Conservation (phyloP, 2,888 invertebrate species). For the Cheilosia pagana region DNA sequence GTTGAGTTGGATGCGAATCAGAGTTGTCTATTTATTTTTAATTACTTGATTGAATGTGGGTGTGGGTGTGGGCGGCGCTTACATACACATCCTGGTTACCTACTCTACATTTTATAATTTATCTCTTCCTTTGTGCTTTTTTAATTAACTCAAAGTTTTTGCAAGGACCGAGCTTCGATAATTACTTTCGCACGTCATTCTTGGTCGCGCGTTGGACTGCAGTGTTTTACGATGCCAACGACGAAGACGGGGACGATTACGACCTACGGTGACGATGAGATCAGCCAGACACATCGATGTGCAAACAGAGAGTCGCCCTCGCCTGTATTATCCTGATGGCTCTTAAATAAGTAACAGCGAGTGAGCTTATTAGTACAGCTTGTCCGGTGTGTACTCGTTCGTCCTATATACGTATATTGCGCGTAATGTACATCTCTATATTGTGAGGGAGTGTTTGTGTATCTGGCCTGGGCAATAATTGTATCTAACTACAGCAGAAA, state of each 20-base stretch:
- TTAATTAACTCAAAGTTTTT: constrained; percentile 52
- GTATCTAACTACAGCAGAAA: not conserved
- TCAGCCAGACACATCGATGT: not conserved
- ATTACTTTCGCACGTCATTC: constrained; percentile 54
- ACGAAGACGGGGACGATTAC: constrained; percentile 14
- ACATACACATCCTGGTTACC: not conserved
- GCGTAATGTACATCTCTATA: not conserved
- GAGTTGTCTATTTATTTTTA: constrained; percentile 50
- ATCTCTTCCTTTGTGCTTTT: constrained; percentile 27
- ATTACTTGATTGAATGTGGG: constrained; percentile 49
- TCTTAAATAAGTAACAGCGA: constrained; percentile 39
- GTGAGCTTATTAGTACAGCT: constrained; percentile 27
- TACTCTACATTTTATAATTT: constrained; percentile 4
- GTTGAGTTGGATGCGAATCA: constrained; percentile 32
- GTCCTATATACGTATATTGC: not conserved
- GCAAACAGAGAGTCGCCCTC: not conserved
- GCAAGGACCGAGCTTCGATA: constrained; percentile 43
- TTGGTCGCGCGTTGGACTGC: not conserved
- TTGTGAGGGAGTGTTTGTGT: not conserved
- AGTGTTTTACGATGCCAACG: constrained; percentile 30
- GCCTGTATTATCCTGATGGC: constrained; percentile 5
- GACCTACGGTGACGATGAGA: no score
- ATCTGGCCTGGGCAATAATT: not conserved
- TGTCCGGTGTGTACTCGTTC: not conserved
- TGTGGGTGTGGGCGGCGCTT: not conserved